Percentiles rank a stretch among this genome's conserved stretches.
These are phyloP conservation scores for Neogobius melanostomus DNA, from an alignment of 2,113 vertebrate species.

Conservation along the genomic window DNA sequence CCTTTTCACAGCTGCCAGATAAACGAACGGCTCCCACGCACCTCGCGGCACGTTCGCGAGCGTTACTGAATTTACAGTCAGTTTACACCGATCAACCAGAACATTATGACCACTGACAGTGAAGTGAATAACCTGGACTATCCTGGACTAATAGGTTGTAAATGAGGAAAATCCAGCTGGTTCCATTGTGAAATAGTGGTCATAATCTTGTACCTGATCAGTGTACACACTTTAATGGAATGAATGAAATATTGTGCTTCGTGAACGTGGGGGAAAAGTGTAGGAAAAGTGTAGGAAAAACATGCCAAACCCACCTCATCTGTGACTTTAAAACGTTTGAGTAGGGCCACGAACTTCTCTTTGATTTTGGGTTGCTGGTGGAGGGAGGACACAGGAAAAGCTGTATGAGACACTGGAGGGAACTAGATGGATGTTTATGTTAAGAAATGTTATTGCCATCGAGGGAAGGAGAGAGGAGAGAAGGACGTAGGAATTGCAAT, in stretches of 20 bases:
- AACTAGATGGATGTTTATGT: constrained; percentile 7
- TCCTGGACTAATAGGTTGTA: no score
- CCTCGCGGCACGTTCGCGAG: background rate
- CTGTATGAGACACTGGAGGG: background rate
- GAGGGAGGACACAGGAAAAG: background rate
- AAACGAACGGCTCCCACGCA: constrained; percentile 31
- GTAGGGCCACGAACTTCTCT: constrained; percentile 72
- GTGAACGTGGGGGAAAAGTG: background rate
- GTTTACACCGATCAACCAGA: background rate
- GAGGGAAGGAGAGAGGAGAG: background rate
- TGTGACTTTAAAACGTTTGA: constrained; percentile 71
- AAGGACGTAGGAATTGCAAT: background rate
- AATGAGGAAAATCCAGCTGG: background rate
- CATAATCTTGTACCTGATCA: background rate
- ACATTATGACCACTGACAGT: background rate
- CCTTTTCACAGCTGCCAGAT: constrained; percentile 17
- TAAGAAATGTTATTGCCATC: background rate
- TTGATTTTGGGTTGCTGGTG: constrained; percentile 72
- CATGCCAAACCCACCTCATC: constrained; percentile 58
- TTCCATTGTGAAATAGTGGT: background rate
- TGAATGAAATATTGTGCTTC: background rate
- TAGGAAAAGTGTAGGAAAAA: background rate
- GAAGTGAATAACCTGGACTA: background rate
- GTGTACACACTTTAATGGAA: background rate
- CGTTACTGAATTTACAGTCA: constrained; percentile 10